phyloP scores from a whole-genome alignment of 2,888 invertebrate genomes.

The Sphinx pinastri region DNA sequence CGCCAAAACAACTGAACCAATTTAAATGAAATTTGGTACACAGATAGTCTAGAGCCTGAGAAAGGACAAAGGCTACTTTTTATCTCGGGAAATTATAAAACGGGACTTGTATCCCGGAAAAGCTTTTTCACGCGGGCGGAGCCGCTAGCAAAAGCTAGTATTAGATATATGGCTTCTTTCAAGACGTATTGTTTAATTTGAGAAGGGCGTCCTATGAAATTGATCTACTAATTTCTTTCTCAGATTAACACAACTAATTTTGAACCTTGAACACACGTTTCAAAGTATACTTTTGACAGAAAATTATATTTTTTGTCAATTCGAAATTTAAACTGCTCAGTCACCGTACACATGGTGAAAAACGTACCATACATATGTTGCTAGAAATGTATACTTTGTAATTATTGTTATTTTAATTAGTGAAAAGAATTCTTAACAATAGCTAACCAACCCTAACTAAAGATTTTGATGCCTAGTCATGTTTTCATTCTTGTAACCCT shows the following conservation, averaged over 20 bases:
- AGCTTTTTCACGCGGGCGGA: no score
- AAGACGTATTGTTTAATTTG: slow-evolving; percentile 70
- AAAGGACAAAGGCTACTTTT: no score
- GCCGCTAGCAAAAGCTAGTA: no score
- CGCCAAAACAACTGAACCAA: no score
- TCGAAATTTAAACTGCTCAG: slow-evolving; percentile 48
- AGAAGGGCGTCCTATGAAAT: slow-evolving; percentile 57
- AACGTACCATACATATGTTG: slow-evolving; percentile 39
- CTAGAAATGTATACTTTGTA: slow-evolving; percentile 19
- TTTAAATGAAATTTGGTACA: no score
- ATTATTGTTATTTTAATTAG: slow-evolving; percentile 31
- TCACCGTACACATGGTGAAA: slow-evolving; percentile 59
- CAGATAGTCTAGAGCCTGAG: no score
- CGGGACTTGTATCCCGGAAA: no score
- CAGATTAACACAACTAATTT: slow-evolving; percentile 38
- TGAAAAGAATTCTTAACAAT: slow-evolving; percentile 30
- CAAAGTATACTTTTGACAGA: slow-evolving; percentile 28
- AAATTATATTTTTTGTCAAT: not conserved
- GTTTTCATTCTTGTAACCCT: slow-evolving; percentile 31
- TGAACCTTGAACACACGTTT: slow-evolving; percentile 18
- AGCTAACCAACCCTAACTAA: slow-evolving; percentile 45
- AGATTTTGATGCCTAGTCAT: slow-evolving; percentile 34
- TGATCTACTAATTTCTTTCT: slow-evolving; percentile 19
- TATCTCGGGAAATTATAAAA: no score
- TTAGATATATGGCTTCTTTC: slow-evolving; percentile 56